Percentiles rank a stretch among this genome's conserved stretches.
These are phyloP conservation scores for Climacteris rufus DNA, from an alignment of 2,113 vertebrate genomes.

Conservation along the genomic window DNA sequence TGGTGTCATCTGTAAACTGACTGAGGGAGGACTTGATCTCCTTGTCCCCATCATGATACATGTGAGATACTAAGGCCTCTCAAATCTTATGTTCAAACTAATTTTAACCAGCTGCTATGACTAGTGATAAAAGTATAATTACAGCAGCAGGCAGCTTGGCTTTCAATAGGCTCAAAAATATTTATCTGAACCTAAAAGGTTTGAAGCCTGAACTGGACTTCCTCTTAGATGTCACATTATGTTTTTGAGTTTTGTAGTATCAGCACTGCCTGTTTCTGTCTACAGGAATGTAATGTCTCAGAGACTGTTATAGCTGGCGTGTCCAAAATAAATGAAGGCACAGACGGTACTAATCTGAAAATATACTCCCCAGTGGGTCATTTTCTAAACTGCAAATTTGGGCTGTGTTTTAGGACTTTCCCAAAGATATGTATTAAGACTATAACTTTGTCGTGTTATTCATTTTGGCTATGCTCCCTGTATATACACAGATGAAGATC, in stretches of 20 bases:
- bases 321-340: not conserved
- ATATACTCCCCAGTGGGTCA: not conserved
- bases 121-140: not conserved
- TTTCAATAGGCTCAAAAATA: not conserved
- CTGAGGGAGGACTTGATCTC: not conserved
- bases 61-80: rapidly evolving
- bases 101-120: not conserved
- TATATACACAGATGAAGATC: not conserved
- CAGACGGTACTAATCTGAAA: not conserved
- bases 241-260: not conserved
- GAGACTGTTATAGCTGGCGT: not conserved
- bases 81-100: not conserved
- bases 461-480: not conserved
- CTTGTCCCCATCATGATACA: not conserved
- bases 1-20: not conserved
- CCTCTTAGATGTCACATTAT: not conserved
- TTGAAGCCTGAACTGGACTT: not conserved
- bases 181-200: not conserved
- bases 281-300: not conserved
- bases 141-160: not conserved
- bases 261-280: not conserved
- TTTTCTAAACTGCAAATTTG: not conserved
- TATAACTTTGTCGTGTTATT: not conserved
- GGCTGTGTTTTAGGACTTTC: not conserved
- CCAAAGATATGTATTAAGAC: not conserved